Conservation (phyloP, 2,113 vertebrate genomes). For the Odontesthes bonariensis region DNA sequence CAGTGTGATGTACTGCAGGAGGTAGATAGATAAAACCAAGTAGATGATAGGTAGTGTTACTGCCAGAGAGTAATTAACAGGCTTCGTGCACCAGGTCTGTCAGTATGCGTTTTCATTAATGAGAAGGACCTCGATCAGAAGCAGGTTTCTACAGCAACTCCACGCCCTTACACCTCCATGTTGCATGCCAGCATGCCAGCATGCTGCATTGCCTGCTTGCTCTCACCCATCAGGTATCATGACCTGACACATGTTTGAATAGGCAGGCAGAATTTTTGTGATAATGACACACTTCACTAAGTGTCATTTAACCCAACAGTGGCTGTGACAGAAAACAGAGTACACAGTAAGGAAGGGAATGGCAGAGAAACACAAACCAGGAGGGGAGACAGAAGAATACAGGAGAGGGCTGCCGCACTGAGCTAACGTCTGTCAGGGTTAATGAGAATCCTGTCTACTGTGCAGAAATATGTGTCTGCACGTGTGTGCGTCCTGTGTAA, state of each 20-base stretch:
- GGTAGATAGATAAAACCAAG: slow-evolving; percentile 46
- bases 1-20: slow-evolving; percentile 39
- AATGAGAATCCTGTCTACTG: slow-evolving; percentile 70
- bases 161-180: slow-evolving; percentile 26
- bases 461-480: slow-evolving; percentile 52
- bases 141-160: slow-evolving; percentile 20
- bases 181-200: slow-evolving; percentile 37
- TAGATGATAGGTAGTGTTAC: slow-evolving; percentile 44
- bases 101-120: slow-evolving; percentile 46
- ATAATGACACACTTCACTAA: slow-evolving; percentile 38
- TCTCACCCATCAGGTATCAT: slow-evolving; percentile 36
- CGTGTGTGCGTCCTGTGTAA: slow-evolving; percentile 9
- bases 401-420: slow-evolving; percentile 66
- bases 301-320: slow-evolving; percentile 50
- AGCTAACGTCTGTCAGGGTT: slow-evolving; percentile 73
- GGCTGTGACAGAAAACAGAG: slow-evolving; percentile 50
- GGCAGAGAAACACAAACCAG: slow-evolving; percentile 1
- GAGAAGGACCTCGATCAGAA: slow-evolving; percentile 37
- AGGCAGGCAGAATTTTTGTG: slow-evolving; percentile 16
- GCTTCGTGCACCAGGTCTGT: slow-evolving; percentile 53
- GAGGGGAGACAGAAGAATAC: slow-evolving; percentile 32
- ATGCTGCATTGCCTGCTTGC: slow-evolving; percentile 37
- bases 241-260: slow-evolving; percentile 40
- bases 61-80: slow-evolving; percentile 59
- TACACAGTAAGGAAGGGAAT: slow-evolving; percentile 19